phyloP scores from a whole-genome alignment of 2,888 invertebrate genomes.

The Eurytoma californica region DNA sequence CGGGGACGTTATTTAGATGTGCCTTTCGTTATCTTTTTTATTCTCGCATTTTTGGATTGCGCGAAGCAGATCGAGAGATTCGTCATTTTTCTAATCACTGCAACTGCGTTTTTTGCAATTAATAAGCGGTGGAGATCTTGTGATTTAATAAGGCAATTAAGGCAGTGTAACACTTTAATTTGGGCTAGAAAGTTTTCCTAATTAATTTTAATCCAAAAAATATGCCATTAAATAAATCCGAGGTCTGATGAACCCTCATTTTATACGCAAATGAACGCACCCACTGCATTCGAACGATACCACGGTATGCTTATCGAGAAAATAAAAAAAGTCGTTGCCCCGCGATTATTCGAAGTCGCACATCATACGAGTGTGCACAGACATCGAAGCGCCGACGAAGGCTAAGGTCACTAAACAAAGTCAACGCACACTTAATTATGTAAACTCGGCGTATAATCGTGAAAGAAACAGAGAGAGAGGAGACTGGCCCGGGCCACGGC shows the following conservation, averaged over 20 bases:
- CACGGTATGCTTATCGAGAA: too few relatives aligned
- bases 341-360: too few relatives aligned
- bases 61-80: too few relatives aligned
- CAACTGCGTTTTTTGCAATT: too few relatives aligned
- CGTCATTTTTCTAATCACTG: too few relatives aligned
- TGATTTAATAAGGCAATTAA: not conserved
- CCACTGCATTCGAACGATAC: too few relatives aligned
- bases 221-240: too few relatives aligned
- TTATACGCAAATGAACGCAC: too few relatives aligned
- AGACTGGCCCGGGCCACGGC: conserved; percentile 5
- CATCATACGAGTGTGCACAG: too few relatives aligned
- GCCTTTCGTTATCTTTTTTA: not conserved
- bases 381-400: not conserved
- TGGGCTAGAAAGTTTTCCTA: not conserved
- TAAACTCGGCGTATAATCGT: conserved; percentile 4
- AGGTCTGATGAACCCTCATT: too few relatives aligned
- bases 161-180: not conserved
- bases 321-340: too few relatives aligned
- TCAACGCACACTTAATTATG: conserved; percentile 24
- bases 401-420: conserved; percentile 10
- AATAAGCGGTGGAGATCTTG: not conserved
- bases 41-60: not conserved
- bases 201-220: not conserved
- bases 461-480: conserved; percentile 15
- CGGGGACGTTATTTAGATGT: not conserved